phyloP scores from a whole-genome alignment of 2,888 invertebrate genomes.

The Spicauda simplicius region DNA sequence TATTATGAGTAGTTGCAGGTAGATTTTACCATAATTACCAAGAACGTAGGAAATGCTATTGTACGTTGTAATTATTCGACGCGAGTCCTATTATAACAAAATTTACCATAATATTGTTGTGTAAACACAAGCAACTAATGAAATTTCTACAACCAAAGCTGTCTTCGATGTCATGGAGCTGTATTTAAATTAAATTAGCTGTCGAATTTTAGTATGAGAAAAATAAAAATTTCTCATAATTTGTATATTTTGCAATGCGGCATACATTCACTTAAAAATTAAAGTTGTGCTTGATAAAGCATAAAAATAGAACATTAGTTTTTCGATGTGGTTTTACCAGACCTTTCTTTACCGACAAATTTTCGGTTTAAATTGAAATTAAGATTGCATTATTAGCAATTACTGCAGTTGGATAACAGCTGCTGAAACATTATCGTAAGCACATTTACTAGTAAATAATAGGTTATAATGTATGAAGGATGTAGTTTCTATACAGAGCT shows the following conservation, averaged over 20 bases:
- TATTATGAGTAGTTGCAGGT: not conserved
- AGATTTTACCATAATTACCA: not conserved
- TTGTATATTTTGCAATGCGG: not conserved
- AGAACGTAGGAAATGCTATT: not conserved
- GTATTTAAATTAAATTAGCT: not conserved
- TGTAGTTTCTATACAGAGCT: slow-evolving; percentile 34
- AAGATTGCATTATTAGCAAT: not conserved
- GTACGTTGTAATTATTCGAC: not conserved
- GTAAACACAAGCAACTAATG: not conserved
- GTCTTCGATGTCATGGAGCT: not conserved
- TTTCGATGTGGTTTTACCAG: not conserved
- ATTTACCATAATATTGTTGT: not conserved
- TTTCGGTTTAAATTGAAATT: not conserved
- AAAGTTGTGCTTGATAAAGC: not conserved
- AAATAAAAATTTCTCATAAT: not conserved
- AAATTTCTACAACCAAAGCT: not conserved
- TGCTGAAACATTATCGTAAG: slow-evolving; percentile 50
- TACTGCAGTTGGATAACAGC: not conserved
- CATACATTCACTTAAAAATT: not conserved
- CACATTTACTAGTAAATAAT: slow-evolving; percentile 6
- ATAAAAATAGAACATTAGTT: not conserved
- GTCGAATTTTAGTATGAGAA: not conserved
- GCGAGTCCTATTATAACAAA: not conserved
- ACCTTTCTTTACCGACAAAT: not conserved
- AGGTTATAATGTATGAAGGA: slow-evolving; percentile 26